These are phyloP conservation scores for Sebastes steindachneri DNA, from an alignment of 2,797 vertebrate species.

Conservation along the genomic window DNA sequence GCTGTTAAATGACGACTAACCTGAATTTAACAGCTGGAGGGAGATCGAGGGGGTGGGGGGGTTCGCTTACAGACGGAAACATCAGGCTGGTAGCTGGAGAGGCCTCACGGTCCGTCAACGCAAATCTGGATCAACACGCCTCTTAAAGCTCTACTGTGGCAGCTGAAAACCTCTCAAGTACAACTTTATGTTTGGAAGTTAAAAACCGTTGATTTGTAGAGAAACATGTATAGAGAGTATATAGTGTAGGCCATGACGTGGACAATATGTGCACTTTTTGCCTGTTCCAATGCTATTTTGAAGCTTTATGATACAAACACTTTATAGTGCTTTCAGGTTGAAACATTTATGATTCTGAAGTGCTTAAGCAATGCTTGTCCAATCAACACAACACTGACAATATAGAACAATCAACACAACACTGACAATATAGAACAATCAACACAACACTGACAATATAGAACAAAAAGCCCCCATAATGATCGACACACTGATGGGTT, in stretches of 20 bases:
- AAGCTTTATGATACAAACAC: background rate
- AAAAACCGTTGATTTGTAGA: background rate
- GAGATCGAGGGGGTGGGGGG: background rate
- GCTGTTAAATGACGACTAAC: constrained; percentile 37
- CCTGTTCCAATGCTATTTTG: background rate
- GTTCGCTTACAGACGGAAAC: constrained; percentile 15
- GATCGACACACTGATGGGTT: too few relatives aligned
- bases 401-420: too few relatives aligned
- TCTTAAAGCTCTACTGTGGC: background rate
- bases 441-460: too few relatives aligned
- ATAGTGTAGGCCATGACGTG: background rate
- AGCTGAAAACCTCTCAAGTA: background rate
- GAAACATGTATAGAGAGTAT: background rate
- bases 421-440: too few relatives aligned
- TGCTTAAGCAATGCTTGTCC: background rate
- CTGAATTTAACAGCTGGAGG: constrained; percentile 39
- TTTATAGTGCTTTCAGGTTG: background rate
- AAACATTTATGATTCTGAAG: background rate
- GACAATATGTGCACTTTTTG: background rate
- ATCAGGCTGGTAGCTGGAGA: background rate
- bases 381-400: too few relatives aligned
- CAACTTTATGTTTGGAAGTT: background rate
- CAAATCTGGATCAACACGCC: constrained; percentile 7
- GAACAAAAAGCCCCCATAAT: too few relatives aligned
- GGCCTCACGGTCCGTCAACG: background rate